Base-by-base conservation (phyloP, 35 echinoderm and acorn worm species). In the Acanthaster planci region DNA sequence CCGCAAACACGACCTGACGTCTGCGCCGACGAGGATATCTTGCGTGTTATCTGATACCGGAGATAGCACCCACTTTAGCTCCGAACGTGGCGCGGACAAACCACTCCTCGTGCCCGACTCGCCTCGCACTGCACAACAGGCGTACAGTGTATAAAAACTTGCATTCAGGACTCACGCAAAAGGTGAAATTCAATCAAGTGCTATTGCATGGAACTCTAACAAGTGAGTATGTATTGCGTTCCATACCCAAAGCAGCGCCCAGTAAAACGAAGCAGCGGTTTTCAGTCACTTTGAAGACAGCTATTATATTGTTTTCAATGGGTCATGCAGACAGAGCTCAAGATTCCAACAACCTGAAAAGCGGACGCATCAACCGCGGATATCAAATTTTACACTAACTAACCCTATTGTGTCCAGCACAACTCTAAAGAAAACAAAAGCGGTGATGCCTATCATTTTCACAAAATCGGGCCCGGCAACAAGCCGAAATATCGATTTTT, bases 181-280 rank as follows among this genome's bases (percentile, higher is more conserved):
- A 72, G 64, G 42, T 72, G 64, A 35, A 72, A 72, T 72, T 72
- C 34, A 72, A 72, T 72, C 64, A 72, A 72, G 64, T 72, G 64
- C 64, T 26, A 26, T 29, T 14, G 64, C 64, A 26, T 72, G 21
- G 30, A 72, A n/a, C 59, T 67, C 59, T 67, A 67, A 72, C 64
- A 72, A 72, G 64, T 72, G 64, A 72, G 26, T 26, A 47, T 26
- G 64, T 72, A 15, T 72, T 34, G 26, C 64, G 26, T 72, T 72
- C 64, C 23, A 72, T 27, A 35, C 30, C 64, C 64, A 26, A 29
- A 72, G 34, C 26, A 72, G 64, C 30, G 30, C 2, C 14, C 64
- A 72, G 64, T 72, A 21, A 72, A 9, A 26, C 64, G 64, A 72
- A 26, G 64, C 64, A 34, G 19, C 23, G 64, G 60, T 35, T 72